These are phyloP conservation scores for Pteronotus mesoamericanus DNA, from an alignment of 2,797 vertebrate genomes.

Conservation along the genomic window DNA sequence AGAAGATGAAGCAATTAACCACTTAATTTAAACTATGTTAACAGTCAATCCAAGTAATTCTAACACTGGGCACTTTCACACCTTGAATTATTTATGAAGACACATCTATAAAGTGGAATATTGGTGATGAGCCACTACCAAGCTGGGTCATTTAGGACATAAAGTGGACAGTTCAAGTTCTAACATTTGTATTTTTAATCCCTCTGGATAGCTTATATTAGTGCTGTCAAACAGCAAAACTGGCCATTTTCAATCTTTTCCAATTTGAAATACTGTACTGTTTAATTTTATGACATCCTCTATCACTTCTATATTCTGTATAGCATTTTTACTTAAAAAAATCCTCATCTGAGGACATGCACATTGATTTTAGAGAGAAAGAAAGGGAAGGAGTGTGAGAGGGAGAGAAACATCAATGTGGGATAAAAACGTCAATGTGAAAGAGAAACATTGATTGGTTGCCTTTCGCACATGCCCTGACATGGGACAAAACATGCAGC, in stretches of 20 bases:
- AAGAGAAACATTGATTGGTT: background rate
- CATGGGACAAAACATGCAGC: background rate
- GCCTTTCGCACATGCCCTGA: background rate
- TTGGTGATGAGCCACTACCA: background rate
- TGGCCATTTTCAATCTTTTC: background rate
- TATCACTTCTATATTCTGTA: background rate
- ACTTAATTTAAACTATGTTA: slow-evolving; percentile 55
- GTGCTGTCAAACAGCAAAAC: background rate
- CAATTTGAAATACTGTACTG: background rate
- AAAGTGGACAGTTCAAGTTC: background rate
- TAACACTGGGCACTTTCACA: background rate
- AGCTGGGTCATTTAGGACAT: background rate
- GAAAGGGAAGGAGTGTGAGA: background rate
- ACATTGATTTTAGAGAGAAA: background rate
- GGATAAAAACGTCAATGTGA: too few relatives aligned
- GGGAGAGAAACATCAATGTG: background rate
- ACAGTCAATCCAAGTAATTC: slow-evolving; percentile 42
- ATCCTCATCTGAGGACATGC: background rate
- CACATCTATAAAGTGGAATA: slow-evolving; percentile 23
- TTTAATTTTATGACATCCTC: slow-evolving; percentile 5
- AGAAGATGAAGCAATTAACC: slow-evolving; percentile 44
- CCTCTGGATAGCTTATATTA: background rate
- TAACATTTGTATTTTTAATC: background rate
- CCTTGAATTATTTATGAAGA: slow-evolving; percentile 46
- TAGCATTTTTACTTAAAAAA: background rate